These are phyloP conservation scores for Laspeyria flexula DNA, from an alignment of 2,888 invertebrate genomes.

Conservation along the genomic window DNA sequence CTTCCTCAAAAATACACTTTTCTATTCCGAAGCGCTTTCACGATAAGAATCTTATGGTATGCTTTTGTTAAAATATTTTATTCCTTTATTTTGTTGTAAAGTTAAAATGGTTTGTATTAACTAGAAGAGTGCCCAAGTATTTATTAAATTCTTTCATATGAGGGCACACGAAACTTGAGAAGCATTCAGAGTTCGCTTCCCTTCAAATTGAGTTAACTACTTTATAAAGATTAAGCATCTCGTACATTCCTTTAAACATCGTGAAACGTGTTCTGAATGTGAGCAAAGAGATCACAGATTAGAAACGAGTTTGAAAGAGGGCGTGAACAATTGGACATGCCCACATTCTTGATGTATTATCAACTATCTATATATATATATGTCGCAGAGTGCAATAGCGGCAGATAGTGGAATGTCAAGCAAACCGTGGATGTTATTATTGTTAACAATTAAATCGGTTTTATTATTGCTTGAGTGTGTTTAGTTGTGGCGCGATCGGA, in stretches of 20 bases:
- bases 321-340: conserved; percentile 1
- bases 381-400: no score
- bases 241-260: conserved; percentile 41
- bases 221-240: conserved; percentile 46
- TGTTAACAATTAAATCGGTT: no score
- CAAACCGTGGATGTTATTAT: no score
- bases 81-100: conserved; percentile 21
- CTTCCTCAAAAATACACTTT: conserved; percentile 19
- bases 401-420: no score
- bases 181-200: conserved; percentile 29
- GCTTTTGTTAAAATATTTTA: conserved; percentile 35
- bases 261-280: conserved; percentile 47
- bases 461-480: no score
- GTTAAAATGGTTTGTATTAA: conserved; percentile 6
- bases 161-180: conserved; percentile 24
- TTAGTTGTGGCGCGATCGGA: no score
- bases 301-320: conserved; percentile 33
- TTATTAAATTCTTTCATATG: conserved; percentile 36
- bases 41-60: conserved; percentile 22
- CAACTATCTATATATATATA: no score
- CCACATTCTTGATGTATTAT: not conserved
- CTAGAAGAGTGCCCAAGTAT: conserved; percentile 7
- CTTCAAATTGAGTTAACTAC: conserved; percentile 48
- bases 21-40: conserved; percentile 16
- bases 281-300: conserved; percentile 40